Evolutionary conservation across 2,888 invertebrate genomes (phyloP), one percentile per base, ranked within the genome.

Genomic region (Portevinia maculata): DNA sequence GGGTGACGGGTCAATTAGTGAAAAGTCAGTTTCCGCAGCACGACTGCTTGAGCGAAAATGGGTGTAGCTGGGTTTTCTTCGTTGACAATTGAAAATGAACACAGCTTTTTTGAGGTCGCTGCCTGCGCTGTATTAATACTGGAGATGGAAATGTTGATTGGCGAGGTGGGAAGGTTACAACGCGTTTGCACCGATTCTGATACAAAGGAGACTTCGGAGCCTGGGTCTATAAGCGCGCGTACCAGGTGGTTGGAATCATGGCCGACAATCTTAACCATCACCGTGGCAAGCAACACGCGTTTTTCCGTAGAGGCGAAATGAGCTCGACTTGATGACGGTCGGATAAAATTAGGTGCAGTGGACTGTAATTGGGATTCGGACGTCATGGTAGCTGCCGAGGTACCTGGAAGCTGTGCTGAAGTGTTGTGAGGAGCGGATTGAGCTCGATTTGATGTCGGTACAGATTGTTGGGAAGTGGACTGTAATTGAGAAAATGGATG

Each of bases 71-170:
- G 37, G 3, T 2, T 39, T 15, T 55, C 24, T 13, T 8, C 13
- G 17, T 17, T 28, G 0, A 11, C 9, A 15, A 59, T 13, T 0
- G 57, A 28, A 17, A 28, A 59, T 1, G 15, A 1, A 17, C 41
- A 59, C 1, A 41, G 39, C 15, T 30, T 59, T 1, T 41, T 39
- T 0, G 41, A 59, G 9, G 41, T 48, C 3, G 21, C 48, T n/a
- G 48, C 48, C 4, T 59, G 57, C 1, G 57, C 9, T n/a, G 24
- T 8, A 17, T 28, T 44, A 7, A 41, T 28, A 11, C 41, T 24
- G 8, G 41, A 59, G 11, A 59, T 59, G 1, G 57, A 59, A 3
- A 59, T 28, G 15, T 59, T 28, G 9, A 30, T 41, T 11, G 24
- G 41, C 1, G 15, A 15, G 1, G 28, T 41, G 3, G 57, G 41